Percentiles rank a stretch among this genome's conserved stretches.
Evolutionary conservation across 2,888 invertebrate genomes (phyloP).

Genomic region (Cordilura impudica): DNA sequence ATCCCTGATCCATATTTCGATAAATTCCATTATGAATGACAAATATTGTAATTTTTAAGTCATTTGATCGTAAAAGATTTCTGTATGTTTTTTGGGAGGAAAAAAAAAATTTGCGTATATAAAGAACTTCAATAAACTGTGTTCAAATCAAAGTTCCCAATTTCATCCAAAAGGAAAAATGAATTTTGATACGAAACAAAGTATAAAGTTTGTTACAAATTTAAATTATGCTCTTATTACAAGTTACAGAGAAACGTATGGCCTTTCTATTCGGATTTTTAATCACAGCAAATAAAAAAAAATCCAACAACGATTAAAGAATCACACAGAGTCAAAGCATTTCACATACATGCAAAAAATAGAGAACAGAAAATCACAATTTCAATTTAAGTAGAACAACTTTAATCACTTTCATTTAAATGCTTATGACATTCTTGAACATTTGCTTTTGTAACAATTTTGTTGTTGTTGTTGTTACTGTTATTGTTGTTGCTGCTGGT

Average conservation of each 20-base stretch:
- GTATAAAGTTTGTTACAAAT: too few species aligned
- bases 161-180: too few species aligned
- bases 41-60: too few species aligned
- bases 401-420: constrained; percentile 62
- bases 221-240: not conserved
- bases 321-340: not conserved
- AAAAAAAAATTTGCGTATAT: too few species aligned
- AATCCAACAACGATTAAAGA: not conserved
- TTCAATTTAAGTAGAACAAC: constrained; percentile 58
- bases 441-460: constrained; percentile 38
- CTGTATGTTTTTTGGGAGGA: too few species aligned
- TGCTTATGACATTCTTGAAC: constrained; percentile 62
- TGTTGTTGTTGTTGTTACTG: not conserved
- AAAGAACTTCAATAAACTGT: too few species aligned
- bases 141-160: too few species aligned
- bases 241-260: not conserved
- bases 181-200: too few species aligned
- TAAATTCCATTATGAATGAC: too few species aligned
- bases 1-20: too few species aligned
- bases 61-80: too few species aligned
- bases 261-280: not conserved
- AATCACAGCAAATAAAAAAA: constrained; percentile 12
- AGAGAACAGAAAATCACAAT: constrained; percentile 35
- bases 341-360: not conserved
- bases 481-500: not conserved